Conservation (phyloP, 2,888 invertebrate species). For the Cenopis cana region DNA sequence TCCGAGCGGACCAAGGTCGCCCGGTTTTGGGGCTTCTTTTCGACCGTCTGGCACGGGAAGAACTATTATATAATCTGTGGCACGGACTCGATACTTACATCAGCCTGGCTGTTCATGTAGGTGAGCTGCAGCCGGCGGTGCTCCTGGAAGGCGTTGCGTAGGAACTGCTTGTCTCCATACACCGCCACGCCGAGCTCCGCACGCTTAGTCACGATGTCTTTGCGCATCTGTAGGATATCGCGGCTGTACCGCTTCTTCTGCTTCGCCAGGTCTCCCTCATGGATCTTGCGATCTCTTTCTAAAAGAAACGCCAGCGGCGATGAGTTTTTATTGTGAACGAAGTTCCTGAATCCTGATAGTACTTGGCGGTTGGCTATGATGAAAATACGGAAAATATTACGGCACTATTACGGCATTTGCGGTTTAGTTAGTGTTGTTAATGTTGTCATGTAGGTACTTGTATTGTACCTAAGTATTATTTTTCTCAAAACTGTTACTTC, state of each 20-base stretch:
- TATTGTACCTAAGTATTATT: no score
- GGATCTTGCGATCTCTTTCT: slow-evolving; percentile 86
- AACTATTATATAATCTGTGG: no score
- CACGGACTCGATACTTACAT: no score
- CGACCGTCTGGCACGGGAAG: no score
- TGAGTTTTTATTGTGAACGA: neutral
- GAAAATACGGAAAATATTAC: neutral
- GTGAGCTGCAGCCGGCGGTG: slow-evolving; percentile 85
- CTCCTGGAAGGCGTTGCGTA: slow-evolving; percentile 84
- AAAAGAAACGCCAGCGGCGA: neutral
- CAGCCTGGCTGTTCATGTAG: slow-evolving; percentile 82
- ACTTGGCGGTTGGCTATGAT: neutral
- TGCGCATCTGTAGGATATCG: slow-evolving; percentile 83
- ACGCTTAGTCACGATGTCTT: slow-evolving; percentile 83
- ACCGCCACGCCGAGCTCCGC: slow-evolving; percentile 84
- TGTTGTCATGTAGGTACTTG: no score
- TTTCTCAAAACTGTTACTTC: no score
- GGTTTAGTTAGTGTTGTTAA: neutral
- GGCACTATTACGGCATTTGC: neutral
- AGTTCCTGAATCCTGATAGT: neutral
- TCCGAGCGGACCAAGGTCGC: no score
- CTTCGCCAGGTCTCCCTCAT: slow-evolving; percentile 83
- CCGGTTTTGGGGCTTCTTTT: no score
- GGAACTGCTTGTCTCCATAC: slow-evolving; percentile 85
- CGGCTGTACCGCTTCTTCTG: slow-evolving; percentile 81